phyloP scores from a whole-genome alignment of 30 jellyfish, hydroid and myxozoan species.

The Cassiopea xamachana region DNA sequence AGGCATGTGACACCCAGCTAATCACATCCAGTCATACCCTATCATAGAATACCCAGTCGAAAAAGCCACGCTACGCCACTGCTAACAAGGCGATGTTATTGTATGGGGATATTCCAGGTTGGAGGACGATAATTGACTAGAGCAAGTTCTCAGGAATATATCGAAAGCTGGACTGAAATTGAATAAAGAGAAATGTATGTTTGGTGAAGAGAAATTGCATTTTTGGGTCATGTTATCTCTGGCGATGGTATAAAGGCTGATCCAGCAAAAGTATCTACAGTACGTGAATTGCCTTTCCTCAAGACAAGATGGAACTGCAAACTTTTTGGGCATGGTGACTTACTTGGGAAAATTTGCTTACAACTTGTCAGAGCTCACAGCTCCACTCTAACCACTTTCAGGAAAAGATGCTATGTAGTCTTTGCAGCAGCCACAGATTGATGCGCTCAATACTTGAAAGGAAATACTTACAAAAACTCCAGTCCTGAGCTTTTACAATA shows the following conservation, averaged over 20 bases:
- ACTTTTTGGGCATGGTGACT: constrained; percentile 63
- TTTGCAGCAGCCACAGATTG: constrained; percentile 32
- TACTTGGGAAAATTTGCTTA: constrained; percentile 61
- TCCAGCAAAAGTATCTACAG: constrained; percentile 55
- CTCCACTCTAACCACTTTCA: constrained; percentile 50
- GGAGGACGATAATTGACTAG: constrained; percentile 37
- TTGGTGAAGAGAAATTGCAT: constrained; percentile 8
- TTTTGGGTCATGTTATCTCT: constrained; percentile 46
- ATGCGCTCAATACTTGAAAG: constrained; percentile 28
- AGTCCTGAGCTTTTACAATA: constrained; percentile 17
- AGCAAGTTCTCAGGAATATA: constrained; percentile 25
- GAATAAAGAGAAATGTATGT: constrained; percentile 38
- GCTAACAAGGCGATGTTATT: constrained; percentile 34
- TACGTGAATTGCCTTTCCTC: constrained; percentile 43
- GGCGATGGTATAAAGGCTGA: constrained; percentile 53
- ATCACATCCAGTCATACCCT: no score
- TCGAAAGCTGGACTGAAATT: constrained; percentile 45
- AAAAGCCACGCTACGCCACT: no score
- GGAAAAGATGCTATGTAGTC: constrained; percentile 31
- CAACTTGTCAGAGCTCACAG: constrained; percentile 52
- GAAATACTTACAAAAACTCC: constrained; percentile 38
- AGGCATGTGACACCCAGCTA: no score
- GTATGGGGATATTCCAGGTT: constrained; percentile 47
- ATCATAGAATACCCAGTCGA: no score
- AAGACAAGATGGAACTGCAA: constrained; percentile 38